phyloP scores from a whole-genome alignment of 2,888 invertebrate species.

The Hemithea aestivaria region DNA sequence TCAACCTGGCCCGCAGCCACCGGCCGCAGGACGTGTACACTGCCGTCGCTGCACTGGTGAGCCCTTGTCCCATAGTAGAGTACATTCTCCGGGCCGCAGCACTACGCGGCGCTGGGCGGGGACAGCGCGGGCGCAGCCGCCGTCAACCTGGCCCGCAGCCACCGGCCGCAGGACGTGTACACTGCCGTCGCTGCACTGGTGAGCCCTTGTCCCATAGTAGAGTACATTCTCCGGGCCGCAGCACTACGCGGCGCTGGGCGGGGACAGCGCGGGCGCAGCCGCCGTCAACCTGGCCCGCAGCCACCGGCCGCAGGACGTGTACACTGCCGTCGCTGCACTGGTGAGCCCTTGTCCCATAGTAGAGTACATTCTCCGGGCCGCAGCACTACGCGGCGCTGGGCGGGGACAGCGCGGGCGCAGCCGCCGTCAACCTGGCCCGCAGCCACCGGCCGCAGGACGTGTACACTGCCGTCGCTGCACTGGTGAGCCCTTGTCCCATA shows the following conservation, averaged over 20 bases:
- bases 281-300: neutral
- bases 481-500: no score
- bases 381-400: neutral
- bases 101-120: neutral
- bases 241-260: neutral
- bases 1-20: no score
- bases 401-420: neutral
- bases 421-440: no score
- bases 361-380: no score
- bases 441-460: no score
- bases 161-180: neutral
- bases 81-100: no score
- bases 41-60: neutral
- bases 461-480: no score
- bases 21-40: slow-evolving; percentile 1
- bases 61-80: neutral
- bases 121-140: slow-evolving; percentile 1
- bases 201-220: neutral
- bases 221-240: no score
- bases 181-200: neutral
- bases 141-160: neutral
- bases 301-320: slow-evolving; percentile 91
- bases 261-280: slow-evolving; percentile 1
- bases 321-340: slow-evolving; percentile 88
- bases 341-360: slow-evolving; percentile 58